phyloP scores from a whole-genome alignment of 2,888 invertebrate species.

The Apamea anceps region DNA sequence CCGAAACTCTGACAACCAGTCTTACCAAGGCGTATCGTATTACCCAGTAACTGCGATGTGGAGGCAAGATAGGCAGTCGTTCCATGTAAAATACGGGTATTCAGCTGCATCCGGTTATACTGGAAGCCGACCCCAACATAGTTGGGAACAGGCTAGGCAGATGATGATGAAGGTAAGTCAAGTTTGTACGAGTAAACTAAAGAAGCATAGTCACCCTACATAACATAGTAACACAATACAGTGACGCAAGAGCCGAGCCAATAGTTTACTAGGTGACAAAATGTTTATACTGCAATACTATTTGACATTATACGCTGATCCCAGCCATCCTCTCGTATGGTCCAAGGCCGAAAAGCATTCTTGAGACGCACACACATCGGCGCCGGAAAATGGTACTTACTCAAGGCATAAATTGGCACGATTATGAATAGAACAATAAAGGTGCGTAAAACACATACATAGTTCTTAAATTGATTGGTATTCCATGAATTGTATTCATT shows the following conservation, averaged over 20 bases:
- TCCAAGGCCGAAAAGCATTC: constrained; percentile 69
- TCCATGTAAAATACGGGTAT: neutral
- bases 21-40: neutral
- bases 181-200: neutral
- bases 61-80: neutral
- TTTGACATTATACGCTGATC: constrained; percentile 79
- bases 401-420: neutral
- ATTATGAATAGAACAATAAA: constrained; percentile 35
- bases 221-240: constrained; percentile 76
- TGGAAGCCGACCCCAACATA: neutral
- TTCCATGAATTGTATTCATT: constrained; percentile 23
- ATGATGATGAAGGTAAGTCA: neutral
- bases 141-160: neutral
- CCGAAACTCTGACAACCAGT: neutral
- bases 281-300: constrained; percentile 81
- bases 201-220: constrained; percentile 73
- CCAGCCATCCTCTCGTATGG: constrained; percentile 64
- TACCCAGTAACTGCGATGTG: neutral
- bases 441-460: constrained; percentile 23
- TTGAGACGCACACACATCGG: constrained; percentile 38
- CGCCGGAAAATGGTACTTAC: constrained; percentile 40
- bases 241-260: constrained; percentile 82
- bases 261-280: constrained; percentile 86
- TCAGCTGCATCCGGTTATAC: neutral
- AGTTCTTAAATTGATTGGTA: constrained; percentile 5